Evolutionary conservation across 2,888 invertebrate species (phyloP).

Genomic region (Harpagoxenus sublaevis): DNA sequence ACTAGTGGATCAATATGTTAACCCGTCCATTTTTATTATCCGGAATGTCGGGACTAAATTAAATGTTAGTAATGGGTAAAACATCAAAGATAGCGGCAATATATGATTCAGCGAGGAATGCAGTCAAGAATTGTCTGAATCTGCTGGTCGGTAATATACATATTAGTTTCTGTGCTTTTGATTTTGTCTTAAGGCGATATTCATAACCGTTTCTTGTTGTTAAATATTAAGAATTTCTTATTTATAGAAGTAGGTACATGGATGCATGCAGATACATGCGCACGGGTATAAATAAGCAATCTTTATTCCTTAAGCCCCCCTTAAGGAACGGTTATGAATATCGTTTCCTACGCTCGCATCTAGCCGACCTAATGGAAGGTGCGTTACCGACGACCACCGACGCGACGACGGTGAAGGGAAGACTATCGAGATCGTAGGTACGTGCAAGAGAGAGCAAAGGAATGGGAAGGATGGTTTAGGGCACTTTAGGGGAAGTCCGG

Average conservation of each 20-base stretch:
- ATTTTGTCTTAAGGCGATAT: not conserved
- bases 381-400: not conserved
- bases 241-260: not conserved
- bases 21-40: not conserved
- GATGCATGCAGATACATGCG: not conserved
- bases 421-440: not conserved
- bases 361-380: slow-evolving; percentile 19
- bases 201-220: no score
- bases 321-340: not conserved
- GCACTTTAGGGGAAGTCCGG: not conserved
- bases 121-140: not conserved
- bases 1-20: not conserved
- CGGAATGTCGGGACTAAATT: not conserved
- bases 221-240: slow-evolving; percentile 16
- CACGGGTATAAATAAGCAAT: slow-evolving; percentile 16
- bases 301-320: not conserved
- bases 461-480: not conserved
- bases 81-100: not conserved
- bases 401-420: not conserved
- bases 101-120: slow-evolving; percentile 3
- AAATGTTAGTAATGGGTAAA: not conserved
- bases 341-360: not conserved
- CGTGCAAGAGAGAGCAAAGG: slow-evolving; percentile 13
- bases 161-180: not conserved
- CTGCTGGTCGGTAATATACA: not conserved